Conservation (phyloP, 2,888 invertebrate genomes). For the Sinopyrophorus schimmeli region DNA sequence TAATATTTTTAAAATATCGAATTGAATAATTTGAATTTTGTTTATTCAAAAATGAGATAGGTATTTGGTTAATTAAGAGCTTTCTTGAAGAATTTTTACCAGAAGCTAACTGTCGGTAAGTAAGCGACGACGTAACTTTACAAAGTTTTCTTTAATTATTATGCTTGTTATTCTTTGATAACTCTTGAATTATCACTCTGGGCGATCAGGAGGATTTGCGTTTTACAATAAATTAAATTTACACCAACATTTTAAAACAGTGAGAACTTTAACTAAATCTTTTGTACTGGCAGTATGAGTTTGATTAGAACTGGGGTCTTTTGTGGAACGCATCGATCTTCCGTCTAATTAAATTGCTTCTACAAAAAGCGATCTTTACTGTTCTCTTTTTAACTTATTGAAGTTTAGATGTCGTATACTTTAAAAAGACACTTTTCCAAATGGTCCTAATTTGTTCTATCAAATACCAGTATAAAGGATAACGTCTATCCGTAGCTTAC, state of each 20-base stretch:
- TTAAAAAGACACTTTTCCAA: constrained; percentile 17
- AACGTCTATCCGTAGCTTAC: too few species aligned
- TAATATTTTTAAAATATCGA: too few species aligned
- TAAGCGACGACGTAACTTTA: too few species aligned
- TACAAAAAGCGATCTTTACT: constrained; percentile 34
- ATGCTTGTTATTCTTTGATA: constrained; percentile 14
- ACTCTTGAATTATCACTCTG: constrained; percentile 19
- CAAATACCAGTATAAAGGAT: constrained; percentile 14
- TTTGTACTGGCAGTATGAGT: constrained; percentile 23
- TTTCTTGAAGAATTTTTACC: too few species aligned
- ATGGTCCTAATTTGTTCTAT: constrained; percentile 20
- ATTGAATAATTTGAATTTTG: too few species aligned
- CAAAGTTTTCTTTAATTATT: too few species aligned
- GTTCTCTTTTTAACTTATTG: constrained; percentile 32
- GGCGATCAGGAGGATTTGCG: constrained; percentile 10
- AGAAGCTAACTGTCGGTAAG: too few species aligned
- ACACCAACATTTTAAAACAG: constrained; percentile 22
- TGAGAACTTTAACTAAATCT: constrained; percentile 20
- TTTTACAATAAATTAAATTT: constrained; percentile 24
- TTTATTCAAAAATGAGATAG: too few species aligned
- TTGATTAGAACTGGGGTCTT: constrained; percentile 24
- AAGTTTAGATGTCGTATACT: constrained; percentile 20
- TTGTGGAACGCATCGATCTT: constrained; percentile 28
- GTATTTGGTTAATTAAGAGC: too few species aligned
- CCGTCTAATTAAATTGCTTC: constrained; percentile 35